Conservation (phyloP, 2,888 invertebrate genomes). For the Glyphotaelius pellucidus region DNA sequence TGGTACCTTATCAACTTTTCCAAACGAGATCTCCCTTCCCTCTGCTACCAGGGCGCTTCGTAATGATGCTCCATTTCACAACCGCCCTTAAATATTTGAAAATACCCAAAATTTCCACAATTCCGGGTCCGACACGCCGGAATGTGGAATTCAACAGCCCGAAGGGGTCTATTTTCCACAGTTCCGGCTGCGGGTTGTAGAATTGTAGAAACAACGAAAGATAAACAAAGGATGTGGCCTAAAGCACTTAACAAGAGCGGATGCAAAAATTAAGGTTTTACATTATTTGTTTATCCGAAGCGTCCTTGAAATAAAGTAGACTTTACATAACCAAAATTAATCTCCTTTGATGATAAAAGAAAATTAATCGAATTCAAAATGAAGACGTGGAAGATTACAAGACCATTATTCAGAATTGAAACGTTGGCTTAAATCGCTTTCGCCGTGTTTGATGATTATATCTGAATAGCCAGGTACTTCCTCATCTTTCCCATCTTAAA, state of each 20-base stretch:
- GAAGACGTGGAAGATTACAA: too few species aligned
- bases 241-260: background rate
- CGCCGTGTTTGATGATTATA: too few species aligned
- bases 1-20: background rate
- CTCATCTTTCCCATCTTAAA: too few species aligned
- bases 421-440: too few species aligned
- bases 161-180: background rate
- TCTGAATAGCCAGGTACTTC: too few species aligned
- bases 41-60: background rate
- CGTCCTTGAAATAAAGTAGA: background rate
- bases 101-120: background rate
- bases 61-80: background rate
- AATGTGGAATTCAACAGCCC: background rate
- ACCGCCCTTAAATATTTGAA: background rate
- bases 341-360: too few species aligned
- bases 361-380: too few species aligned
- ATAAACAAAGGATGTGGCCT: background rate
- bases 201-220: background rate
- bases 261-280: background rate
- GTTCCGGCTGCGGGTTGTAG: background rate
- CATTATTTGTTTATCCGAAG: background rate
- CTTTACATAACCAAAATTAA: too few species aligned
- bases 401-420: too few species aligned
- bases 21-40: background rate
- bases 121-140: background rate